A percentile compares a stretch with the other conserved stretches of the same genome.
These are phyloP conservation scores for Stegodyphus mimosarum DNA, from an alignment of 1,140 invertebrate species.

Conservation along the genomic window DNA sequence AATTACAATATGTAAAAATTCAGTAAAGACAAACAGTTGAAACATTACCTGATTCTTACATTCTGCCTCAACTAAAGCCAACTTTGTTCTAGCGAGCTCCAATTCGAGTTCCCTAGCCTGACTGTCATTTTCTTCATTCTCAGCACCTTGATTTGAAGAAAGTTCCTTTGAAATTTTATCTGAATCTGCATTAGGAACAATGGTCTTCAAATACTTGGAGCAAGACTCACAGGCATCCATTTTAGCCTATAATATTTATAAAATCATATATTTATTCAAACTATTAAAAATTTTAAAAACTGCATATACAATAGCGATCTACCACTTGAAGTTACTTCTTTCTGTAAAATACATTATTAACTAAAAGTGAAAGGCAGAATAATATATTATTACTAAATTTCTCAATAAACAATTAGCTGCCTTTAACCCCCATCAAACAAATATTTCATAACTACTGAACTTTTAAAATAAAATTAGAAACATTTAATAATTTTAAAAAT, in stretches of 20 bases:
- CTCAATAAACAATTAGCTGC: too few relatives aligned
- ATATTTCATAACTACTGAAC: too few relatives aligned
- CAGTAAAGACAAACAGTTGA: neutral
- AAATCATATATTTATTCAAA: neutral
- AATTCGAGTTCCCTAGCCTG: conserved; percentile 91
- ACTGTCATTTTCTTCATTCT: conserved; percentile 59
- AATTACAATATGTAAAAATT: neutral
- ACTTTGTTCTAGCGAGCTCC: conserved; percentile 94
- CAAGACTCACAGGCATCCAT: conserved; percentile 16
- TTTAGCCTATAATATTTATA: conserved; percentile 8
- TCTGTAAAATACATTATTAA: too few relatives aligned
- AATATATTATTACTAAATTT: too few relatives aligned
- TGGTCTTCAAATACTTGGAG: conserved; percentile 27
- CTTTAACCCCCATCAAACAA: too few relatives aligned
- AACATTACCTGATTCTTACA: conserved; percentile 88
- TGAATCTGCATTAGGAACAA: conserved; percentile 11
- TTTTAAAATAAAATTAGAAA: too few relatives aligned
- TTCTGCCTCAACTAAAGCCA: conserved; percentile 96
- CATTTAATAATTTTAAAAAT: too few relatives aligned
- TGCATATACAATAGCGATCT: too few relatives aligned
- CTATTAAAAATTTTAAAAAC: neutral
- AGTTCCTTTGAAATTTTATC: conserved; percentile 27
- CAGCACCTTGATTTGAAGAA: conserved; percentile 2
- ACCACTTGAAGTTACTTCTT: too few relatives aligned
- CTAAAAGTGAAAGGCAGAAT: too few relatives aligned